Conservation (phyloP, 2,113 vertebrate genomes). For the Phocoena phocoena region DNA sequence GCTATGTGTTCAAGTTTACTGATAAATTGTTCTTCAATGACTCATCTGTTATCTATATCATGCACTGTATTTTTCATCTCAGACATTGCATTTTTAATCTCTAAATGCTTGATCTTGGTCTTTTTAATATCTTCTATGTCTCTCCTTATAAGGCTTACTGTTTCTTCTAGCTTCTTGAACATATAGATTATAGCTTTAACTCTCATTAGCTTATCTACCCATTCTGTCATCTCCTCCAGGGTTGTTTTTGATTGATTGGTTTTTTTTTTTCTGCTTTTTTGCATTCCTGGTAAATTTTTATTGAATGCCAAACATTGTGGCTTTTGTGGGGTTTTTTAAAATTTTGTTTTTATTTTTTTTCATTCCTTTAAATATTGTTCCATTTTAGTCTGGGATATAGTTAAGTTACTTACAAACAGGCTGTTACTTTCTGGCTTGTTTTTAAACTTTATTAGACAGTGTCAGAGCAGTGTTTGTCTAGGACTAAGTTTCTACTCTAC, state of each 20-base stretch:
- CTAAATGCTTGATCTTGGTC: background rate
- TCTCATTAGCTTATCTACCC: background rate
- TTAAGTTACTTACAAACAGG: background rate
- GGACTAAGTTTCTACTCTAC: background rate
- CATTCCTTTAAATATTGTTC: background rate
- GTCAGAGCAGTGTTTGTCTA: background rate
- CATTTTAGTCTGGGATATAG: background rate
- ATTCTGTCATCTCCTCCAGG: background rate
- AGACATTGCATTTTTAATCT: background rate
- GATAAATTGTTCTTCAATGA: background rate
- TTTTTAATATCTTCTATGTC: background rate
- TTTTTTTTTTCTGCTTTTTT: background rate
- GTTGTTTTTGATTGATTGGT: background rate
- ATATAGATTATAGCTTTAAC: background rate
- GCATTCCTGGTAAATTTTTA: background rate
- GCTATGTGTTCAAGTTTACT: background rate
- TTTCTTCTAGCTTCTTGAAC: background rate
- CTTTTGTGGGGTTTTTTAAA: fast-evolving
- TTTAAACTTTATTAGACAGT: background rate
- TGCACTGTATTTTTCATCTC: background rate
- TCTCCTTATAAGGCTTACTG: background rate
- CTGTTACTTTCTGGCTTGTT: background rate
- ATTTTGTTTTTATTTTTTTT: background rate
- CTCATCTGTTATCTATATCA: background rate
- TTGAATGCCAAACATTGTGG: background rate